Percentiles rank a stretch among this genome's conserved stretches.
phyloP scores from a whole-genome alignment of 2,797 vertebrate species.

The Tenualosa ilisha region DNA sequence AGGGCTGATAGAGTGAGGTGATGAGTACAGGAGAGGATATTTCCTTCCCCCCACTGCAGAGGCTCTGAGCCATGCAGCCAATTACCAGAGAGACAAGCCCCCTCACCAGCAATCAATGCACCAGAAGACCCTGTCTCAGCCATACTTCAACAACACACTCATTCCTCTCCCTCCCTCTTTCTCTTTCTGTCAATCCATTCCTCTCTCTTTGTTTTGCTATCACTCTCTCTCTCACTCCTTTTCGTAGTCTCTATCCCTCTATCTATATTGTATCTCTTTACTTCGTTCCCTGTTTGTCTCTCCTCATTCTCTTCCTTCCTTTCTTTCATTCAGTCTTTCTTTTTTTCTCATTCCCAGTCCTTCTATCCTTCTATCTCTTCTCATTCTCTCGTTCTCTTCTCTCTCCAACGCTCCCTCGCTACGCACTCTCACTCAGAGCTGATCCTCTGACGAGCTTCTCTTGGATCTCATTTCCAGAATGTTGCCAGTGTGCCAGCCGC shows the following conservation, averaged over 20 bases:
- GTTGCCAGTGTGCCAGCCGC: background rate
- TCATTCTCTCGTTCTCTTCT: background rate
- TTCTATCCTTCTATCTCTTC: background rate
- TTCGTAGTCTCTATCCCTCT: no score
- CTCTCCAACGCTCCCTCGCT: background rate
- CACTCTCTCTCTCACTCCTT: background rate
- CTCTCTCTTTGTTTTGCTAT: background rate
- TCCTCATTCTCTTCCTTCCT: background rate
- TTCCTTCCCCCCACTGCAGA: conserved; percentile 37
- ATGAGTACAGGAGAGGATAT: conserved; percentile 34
- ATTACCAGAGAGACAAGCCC: background rate
- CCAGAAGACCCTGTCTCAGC: background rate
- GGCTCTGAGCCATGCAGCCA: conserved; percentile 28
- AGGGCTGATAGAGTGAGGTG: conserved; percentile 52
- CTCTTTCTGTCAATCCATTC: conserved; percentile 14
- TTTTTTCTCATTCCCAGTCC: background rate
- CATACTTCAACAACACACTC: background rate
- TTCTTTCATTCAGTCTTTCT: background rate
- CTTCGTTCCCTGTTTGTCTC: background rate
- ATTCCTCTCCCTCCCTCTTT: background rate
- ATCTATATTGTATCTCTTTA: no score
- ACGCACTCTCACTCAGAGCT: background rate
- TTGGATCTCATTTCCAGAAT: background rate
- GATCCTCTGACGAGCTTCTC: background rate
- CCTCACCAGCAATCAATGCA: background rate